Base-by-base conservation (phyloP, 2,113 vertebrate species). In the Phyllopteryx taeniolatus region DNA sequence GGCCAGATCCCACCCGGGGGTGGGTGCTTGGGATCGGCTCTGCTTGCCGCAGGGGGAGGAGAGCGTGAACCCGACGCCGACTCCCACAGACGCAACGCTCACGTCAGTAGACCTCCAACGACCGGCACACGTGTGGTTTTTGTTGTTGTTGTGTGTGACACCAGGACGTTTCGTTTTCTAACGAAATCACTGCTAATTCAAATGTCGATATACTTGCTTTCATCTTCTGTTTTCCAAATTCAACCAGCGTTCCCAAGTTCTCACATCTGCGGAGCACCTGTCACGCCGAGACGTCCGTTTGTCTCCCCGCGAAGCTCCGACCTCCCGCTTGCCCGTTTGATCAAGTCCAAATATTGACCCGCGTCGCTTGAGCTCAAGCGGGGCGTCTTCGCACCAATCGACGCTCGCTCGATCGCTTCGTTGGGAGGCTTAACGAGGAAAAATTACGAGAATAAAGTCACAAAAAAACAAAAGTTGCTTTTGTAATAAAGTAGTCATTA, bases 251-350 rank as follows among this genome's bases (percentile, higher is more conserved):
- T 12, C n/a, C 57, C 61, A 33, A 7, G 42, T 67, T 65, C 46
- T 73, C 77, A 85, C 86, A 86, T 87, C 85, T 87, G 88, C 74
- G 49, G 57, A 47, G 71, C 88, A 85, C 83, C 81, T 85, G 84
- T 80, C 22, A 43, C 0, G 35, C 51, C 59, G 14, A 47, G 56
- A 61, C 70, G 68, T 68, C 35, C 6, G 49, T 72, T 80, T 80
- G 80, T 75, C 76, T 76, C 17, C 54, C 20, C 73, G 13, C 70
- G 56, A 74, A 74, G 67, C 61, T 69, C 51, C 44, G 59, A 39
- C 14, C 9, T 35, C 43, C 2, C 54, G 31, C 35, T 14, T 33
- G 49, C 49, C n/a, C 44, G 4, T 8, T 77, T 56, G 67, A 47
- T 67, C 19, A 59, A 54, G 66, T 56, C 12, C 62, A 54, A 81